Evolutionary conservation across 2,797 vertebrate species (phyloP).

Genomic region (Echeneis naucrates): DNA sequence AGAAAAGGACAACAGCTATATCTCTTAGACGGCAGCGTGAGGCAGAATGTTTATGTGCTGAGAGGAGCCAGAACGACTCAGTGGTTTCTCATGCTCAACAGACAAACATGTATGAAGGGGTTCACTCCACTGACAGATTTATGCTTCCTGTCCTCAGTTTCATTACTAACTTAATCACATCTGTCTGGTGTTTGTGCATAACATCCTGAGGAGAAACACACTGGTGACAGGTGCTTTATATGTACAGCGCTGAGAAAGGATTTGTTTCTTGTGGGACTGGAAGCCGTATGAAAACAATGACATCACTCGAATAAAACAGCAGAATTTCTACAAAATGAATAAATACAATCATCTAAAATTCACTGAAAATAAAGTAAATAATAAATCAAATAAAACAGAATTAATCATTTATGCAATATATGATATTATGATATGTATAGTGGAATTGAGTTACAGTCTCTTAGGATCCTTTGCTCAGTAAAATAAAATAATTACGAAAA

Average conservation of each 20-base stretch:
- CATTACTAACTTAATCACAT: constrained; percentile 41
- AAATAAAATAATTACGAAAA: neutral
- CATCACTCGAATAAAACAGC: too few species aligned
- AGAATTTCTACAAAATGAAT: neutral
- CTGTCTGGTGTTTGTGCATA: constrained; percentile 11
- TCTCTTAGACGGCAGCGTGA: constrained; percentile 51
- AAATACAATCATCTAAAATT: neutral
- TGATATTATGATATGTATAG: neutral
- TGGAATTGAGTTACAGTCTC: neutral
- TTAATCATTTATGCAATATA: neutral
- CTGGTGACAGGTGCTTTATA: constrained; percentile 3
- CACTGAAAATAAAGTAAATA: neutral
- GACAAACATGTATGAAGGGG: constrained; percentile 20
- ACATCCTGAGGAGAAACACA: neutral
- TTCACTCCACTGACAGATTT: constrained; percentile 37
- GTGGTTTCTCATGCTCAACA: constrained; percentile 28
- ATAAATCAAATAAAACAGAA: neutral
- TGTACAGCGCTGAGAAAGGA: neutral
- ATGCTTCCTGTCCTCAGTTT: constrained; percentile 19
- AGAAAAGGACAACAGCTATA: constrained; percentile 76
- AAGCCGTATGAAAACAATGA: neutral
- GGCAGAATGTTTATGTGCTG: constrained; percentile 53
- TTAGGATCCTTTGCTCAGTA: neutral
- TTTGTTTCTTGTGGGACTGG: neutral
- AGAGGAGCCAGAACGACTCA: constrained; percentile 29